Evolutionary conservation across 2,888 invertebrate species (phyloP), one percentile per base, ranked within the genome.

Genomic region (Pammene aurita): DNA sequence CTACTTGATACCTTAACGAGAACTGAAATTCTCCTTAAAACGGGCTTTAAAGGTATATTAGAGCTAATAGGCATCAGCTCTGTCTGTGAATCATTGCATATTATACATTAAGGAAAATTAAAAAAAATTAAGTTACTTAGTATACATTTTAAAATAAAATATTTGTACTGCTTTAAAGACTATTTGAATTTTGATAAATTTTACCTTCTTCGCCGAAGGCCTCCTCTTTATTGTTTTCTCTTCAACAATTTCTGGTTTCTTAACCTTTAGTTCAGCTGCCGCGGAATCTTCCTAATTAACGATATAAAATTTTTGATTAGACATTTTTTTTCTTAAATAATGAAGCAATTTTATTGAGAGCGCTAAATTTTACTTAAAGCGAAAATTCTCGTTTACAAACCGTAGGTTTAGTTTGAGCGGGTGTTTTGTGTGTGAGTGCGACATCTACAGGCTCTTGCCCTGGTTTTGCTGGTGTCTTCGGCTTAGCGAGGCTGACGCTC

Each of bases 381-480:
- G 26, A 38, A 9, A 46, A 50, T 55, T 55, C 0, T 16, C 0
- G 26, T 71, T 70, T 88, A 92, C 92, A 67, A 83, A 92, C 92
- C 92, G 92, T 92, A 34, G 86, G 92, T 74, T 80, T 87, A 66
- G 84, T 90, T 77, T 92, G 89, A 67, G 92, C 87, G 26, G 92
- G 92, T 80, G 90, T 92, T 86, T 90, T 92, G 77, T 92, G 92
- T 83, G 90, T 90, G 48, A 91, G 87, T 63, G 90, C 87, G 72
- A 91, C 92, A 0, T 91, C 89, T 79, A 92, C 92, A 62, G 92
- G 92, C 75, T 87, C 85, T 72, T 87, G 79, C 68, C 84, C 90
- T 76, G 90, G 89, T 72, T 90, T 90, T 48, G 75, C 82, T 54
- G 88, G 87, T 71, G 83, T 70, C 75, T 89, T 92, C 46, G 91